These are phyloP conservation scores for Hypomesus transpacificus DNA, from an alignment of 2,113 vertebrate species.

Conservation along the genomic window DNA sequence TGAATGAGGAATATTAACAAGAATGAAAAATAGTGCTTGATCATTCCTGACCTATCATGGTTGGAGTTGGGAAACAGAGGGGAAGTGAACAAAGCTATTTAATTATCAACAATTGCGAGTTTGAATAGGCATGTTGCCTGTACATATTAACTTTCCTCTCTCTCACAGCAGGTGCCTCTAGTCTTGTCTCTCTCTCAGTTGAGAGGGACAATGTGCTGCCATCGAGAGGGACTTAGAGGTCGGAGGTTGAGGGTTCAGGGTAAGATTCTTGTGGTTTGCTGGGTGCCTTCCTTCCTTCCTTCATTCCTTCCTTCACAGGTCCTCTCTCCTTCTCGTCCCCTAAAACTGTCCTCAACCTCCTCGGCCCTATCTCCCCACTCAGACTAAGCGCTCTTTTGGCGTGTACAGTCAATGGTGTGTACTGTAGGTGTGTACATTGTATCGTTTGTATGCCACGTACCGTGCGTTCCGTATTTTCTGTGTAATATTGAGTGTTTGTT, in stretches of 20 bases:
- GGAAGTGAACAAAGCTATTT: no score
- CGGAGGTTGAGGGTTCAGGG: conserved; percentile 87
- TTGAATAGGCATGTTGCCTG: conserved; percentile 20
- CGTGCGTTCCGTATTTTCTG: conserved; percentile 57
- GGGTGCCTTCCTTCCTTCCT: conserved; percentile 73
- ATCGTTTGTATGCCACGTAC: conserved; percentile 25
- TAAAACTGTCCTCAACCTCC: conserved; percentile 67
- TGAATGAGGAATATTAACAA: no score
- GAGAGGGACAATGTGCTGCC: conserved; percentile 78
- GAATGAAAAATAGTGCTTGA: no score
- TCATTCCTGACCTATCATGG: no score
- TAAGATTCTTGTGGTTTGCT: conserved; percentile 91
- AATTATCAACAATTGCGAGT: background rate
- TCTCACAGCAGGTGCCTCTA: conserved; percentile 94
- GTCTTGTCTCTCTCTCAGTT: conserved; percentile 93
- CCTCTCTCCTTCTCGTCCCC: conserved; percentile 71
- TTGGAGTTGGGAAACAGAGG: no score
- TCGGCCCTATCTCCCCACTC: conserved; percentile 53
- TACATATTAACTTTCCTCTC: conserved; percentile 86
- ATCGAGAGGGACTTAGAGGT: conserved; percentile 74
- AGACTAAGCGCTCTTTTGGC: conserved; percentile 55
- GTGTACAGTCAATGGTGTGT: conserved; percentile 61
- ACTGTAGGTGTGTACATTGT: conserved; percentile 26
- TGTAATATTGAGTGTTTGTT: conserved; percentile 69
- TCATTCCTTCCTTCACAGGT: conserved; percentile 58